Evolutionary conservation across 2,888 invertebrate genomes (phyloP).

Genomic region (Stramonita haemastoma): DNA sequence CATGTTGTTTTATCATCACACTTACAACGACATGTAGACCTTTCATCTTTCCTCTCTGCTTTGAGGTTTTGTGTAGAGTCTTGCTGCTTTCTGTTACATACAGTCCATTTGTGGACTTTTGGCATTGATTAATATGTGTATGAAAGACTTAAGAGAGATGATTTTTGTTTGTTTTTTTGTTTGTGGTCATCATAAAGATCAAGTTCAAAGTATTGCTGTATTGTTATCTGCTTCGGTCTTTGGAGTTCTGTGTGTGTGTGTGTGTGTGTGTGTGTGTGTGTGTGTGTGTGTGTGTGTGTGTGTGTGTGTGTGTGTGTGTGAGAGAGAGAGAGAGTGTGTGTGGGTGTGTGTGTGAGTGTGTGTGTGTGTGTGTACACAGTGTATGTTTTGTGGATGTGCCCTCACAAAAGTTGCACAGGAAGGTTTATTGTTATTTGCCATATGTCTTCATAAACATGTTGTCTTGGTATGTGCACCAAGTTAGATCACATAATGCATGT

Average conservation of each 20-base stretch:
- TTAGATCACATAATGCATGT: neutral
- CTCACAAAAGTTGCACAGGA: neutral
- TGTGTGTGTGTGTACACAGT: neutral
- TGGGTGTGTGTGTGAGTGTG: conserved; percentile 1
- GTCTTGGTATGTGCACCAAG: neutral
- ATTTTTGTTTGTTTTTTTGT: neutral
- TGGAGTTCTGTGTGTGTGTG: neutral
- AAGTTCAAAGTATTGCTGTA: neutral
- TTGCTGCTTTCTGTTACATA: no score
- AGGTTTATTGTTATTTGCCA: neutral
- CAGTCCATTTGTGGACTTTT: no score
- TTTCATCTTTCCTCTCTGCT: no score
- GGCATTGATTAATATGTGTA: no score
- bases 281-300: neutral
- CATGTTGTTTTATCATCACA: no score
- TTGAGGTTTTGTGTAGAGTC: no score
- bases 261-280: neutral
- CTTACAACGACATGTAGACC: no score
- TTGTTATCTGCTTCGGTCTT: neutral
- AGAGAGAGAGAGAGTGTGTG: neutral
- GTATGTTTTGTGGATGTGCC: neutral
- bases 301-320: conserved; percentile 9
- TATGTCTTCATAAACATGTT: neutral
- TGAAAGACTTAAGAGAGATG: neutral
- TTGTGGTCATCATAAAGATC: neutral